These are phyloP conservation scores for Muscidifurax raptorellus DNA, from an alignment of 1,140 invertebrate genomes.

Conservation along the genomic window DNA sequence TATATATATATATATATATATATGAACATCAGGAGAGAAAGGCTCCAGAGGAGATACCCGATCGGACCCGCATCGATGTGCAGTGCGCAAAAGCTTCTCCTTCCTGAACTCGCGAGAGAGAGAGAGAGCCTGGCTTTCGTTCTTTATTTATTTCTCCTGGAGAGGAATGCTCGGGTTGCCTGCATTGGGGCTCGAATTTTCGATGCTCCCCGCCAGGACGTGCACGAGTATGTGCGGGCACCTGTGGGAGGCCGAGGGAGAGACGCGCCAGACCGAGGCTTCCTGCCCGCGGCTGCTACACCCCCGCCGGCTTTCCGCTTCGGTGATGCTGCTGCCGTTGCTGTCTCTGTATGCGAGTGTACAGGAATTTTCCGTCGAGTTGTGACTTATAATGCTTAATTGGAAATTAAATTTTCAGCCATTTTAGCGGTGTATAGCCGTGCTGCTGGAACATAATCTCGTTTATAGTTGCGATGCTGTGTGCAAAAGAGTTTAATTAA, in stretches of 20 bases:
- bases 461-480: no score
- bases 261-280: neutral
- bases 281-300: neutral
- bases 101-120: neutral
- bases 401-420: neutral
- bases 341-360: neutral
- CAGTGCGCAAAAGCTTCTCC: neutral
- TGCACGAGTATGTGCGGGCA: neutral
- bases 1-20: neutral
- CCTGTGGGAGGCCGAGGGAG: neutral
- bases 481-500: no score
- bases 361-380: neutral
- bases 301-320: neutral
- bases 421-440: no score
- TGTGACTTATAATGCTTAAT: neutral
- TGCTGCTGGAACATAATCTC: no score
- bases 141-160: neutral
- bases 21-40: neutral
- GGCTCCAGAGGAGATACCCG: neutral
- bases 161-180: neutral
- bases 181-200: neutral
- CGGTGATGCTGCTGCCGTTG: neutral
- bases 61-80: constrained; percentile 14
- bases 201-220: neutral
- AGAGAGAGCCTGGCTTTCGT: neutral